Percentiles rank a stretch among this genome's conserved stretches.
These are phyloP conservation scores for Orthonychiurus folsomi DNA, from an alignment of 2,888 invertebrate species.

Conservation along the genomic window DNA sequence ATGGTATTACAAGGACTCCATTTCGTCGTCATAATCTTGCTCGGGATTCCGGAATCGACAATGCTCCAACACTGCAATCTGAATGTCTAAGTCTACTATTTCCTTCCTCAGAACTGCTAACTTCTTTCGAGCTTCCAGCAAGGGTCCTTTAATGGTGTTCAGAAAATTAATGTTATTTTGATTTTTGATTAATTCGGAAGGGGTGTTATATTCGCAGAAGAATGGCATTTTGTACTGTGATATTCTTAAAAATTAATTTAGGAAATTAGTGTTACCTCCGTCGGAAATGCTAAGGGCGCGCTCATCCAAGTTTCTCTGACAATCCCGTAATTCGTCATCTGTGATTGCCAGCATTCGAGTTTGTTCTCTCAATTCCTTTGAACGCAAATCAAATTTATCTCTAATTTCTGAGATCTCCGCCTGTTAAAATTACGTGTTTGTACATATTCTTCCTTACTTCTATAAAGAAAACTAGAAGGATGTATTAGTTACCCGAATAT, in stretches of 20 bases:
- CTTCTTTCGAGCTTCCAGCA: slow-evolving; percentile 88
- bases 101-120: slow-evolving; percentile 78
- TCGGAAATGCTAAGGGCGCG: slow-evolving; percentile 84
- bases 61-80: slow-evolving; percentile 82
- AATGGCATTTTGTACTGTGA: too few relatives aligned
- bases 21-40: neutral
- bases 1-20: too few relatives aligned
- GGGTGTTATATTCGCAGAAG: neutral
- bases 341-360: slow-evolving; percentile 64
- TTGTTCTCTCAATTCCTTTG: slow-evolving; percentile 77
- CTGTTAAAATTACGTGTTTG: too few relatives aligned
- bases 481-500: neutral
- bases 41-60: slow-evolving; percentile 42
- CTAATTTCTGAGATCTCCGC: too few relatives aligned
- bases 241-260: neutral
- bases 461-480: too few relatives aligned
- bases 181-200: too few relatives aligned
- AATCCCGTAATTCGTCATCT: slow-evolving; percentile 76
- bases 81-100: slow-evolving; percentile 82
- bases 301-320: slow-evolving; percentile 93
- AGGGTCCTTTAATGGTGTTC: slow-evolving; percentile 62
- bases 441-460: too few relatives aligned
- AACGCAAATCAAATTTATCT: too few relatives aligned
- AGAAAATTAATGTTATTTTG: neutral
- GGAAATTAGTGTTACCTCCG: slow-evolving; percentile 56